phyloP scores from a whole-genome alignment of 2,797 vertebrate genomes.

The Cyprinella venusta region DNA sequence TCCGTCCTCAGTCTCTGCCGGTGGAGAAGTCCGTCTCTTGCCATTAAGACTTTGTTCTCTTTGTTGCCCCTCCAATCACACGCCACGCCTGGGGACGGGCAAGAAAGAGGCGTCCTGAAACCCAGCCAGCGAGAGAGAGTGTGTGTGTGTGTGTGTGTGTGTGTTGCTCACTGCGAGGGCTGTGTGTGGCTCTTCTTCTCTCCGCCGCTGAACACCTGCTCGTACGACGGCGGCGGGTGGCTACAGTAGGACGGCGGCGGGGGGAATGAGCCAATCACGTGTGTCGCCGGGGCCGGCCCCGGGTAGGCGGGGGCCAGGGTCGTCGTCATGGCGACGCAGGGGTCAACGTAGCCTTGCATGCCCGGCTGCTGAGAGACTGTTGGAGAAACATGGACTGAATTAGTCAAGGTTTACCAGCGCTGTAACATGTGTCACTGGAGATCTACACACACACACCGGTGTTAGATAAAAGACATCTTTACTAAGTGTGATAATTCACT shows the following conservation, averaged over 20 bases:
- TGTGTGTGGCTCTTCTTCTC: slow-evolving; percentile 74
- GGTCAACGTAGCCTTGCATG: slow-evolving; percentile 85
- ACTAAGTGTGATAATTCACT: too few species aligned
- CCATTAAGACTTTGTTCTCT: neutral
- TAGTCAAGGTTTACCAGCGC: neutral
- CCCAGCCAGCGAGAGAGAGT: neutral
- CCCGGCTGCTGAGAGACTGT: slow-evolving; percentile 87
- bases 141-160: too few species aligned
- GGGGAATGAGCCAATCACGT: slow-evolving; percentile 84
- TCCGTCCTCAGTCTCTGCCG: neutral
- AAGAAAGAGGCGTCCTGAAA: slow-evolving; percentile 29
- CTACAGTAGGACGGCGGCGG: slow-evolving; percentile 95
- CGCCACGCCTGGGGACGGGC: neutral
- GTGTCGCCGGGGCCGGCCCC: slow-evolving; percentile 78
- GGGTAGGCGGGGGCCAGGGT: slow-evolving; percentile 83
- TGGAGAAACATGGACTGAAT: slow-evolving; percentile 49
- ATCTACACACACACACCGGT: neutral
- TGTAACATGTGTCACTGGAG: neutral
- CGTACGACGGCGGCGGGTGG: slow-evolving; percentile 92
- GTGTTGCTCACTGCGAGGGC: slow-evolving; percentile 13
- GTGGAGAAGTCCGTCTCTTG: neutral
- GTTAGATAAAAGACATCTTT: too few species aligned
- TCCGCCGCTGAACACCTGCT: slow-evolving; percentile 90
- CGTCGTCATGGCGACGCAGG: slow-evolving; percentile 77
- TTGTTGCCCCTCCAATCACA: slow-evolving; percentile 17